Evolutionary conservation across 2,113 vertebrate species (phyloP).

Genomic region (Myotis brandtii): DNA sequence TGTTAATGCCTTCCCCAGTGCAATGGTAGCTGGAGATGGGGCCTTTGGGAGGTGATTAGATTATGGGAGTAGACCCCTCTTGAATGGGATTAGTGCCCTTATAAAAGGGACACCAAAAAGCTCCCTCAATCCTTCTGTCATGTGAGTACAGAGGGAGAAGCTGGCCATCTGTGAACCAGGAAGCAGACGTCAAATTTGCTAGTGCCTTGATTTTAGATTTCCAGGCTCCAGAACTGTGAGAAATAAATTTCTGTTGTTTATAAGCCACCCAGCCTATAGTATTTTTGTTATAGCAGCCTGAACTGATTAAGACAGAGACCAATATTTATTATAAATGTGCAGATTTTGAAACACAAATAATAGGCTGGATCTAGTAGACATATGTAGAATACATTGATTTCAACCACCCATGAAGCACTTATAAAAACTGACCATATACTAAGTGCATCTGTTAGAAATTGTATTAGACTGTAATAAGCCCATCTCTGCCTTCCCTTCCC

Average conservation of each 20-base stretch:
- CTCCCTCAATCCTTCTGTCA: background rate
- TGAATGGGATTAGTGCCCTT: background rate
- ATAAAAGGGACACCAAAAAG: background rate
- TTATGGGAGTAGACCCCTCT: background rate
- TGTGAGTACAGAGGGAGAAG: background rate
- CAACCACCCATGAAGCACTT: background rate
- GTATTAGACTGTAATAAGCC: background rate
- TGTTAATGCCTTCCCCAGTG: background rate
- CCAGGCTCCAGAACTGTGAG: background rate
- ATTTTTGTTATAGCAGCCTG: background rate
- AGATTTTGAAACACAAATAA: background rate
- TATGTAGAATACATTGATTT: background rate
- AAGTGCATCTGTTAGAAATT: background rate
- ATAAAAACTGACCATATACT: background rate
- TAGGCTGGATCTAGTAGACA: background rate
- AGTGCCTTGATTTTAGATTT: background rate
- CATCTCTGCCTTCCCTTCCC: background rate
- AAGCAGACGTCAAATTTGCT: background rate
- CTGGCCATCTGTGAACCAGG: background rate
- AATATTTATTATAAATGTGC: background rate
- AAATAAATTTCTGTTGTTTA: background rate
- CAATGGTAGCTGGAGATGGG: background rate
- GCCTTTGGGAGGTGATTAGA: background rate
- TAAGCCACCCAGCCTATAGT: background rate
- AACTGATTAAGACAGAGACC: background rate